phyloP scores from a whole-genome alignment of 2,113 vertebrate genomes.

The Camelus dromedarius region DNA sequence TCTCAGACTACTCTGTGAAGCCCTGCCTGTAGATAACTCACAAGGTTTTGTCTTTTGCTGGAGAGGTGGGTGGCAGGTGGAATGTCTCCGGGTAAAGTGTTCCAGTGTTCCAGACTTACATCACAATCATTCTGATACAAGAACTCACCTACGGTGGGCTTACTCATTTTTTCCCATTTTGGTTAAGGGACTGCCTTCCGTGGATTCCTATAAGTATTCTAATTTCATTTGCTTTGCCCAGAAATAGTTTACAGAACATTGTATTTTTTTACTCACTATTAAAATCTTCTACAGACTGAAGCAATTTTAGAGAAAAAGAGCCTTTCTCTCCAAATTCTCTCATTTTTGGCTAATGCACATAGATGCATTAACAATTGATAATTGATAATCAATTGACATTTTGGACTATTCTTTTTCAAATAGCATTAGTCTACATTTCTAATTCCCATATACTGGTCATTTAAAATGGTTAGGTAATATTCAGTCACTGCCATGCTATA shows the following conservation, averaged over 20 bases:
- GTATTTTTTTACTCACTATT: background rate
- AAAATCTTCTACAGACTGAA: slow-evolving; percentile 35
- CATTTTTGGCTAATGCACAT: background rate
- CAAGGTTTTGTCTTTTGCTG: background rate
- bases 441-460: background rate
- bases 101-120: background rate
- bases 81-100: background rate
- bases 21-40: background rate
- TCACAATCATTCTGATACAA: background rate
- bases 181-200: background rate
- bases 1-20: background rate
- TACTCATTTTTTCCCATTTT: background rate
- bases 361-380: background rate
- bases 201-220: slow-evolving; percentile 19
- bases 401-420: background rate
- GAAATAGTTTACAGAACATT: background rate
- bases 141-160: background rate
- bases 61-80: background rate
- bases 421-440: background rate
- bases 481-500: background rate
- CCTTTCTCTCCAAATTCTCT: background rate
- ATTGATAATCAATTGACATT: slow-evolving; percentile 1
- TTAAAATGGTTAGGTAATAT: background rate
- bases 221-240: background rate
- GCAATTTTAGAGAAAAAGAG: slow-evolving; percentile 39